These are phyloP conservation scores for Otis tarda DNA, from an alignment of 2,113 vertebrate genomes.

Conservation along the genomic window DNA sequence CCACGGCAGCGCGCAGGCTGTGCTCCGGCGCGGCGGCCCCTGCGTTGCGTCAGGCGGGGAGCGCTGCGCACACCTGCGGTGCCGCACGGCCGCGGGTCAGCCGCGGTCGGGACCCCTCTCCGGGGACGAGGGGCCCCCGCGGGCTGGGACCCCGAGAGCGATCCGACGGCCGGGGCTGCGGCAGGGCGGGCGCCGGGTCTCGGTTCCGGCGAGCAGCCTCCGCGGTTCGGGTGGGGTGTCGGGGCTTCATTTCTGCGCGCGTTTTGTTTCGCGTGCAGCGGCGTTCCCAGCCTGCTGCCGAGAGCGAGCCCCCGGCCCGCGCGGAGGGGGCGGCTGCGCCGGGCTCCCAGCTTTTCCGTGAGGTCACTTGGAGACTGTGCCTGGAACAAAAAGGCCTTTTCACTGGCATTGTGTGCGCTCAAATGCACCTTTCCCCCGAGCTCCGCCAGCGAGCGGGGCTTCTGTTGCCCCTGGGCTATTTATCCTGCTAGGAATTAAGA, in stretches of 20 bases:
- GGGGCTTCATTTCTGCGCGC: background rate
- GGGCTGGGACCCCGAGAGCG: too few species aligned
- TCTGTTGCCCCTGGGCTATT: slow-evolving; percentile 11
- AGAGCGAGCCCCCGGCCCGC: background rate
- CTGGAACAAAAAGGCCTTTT: slow-evolving; percentile 63
- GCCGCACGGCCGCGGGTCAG: accelerated
- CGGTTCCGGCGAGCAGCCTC: background rate
- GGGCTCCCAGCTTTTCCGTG: slow-evolving; percentile 1
- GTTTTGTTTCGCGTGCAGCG: background rate
- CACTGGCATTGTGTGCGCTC: slow-evolving; percentile 37
- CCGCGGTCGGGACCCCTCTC: background rate
- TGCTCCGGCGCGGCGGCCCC: background rate
- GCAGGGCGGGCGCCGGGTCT: background rate
- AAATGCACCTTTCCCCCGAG: slow-evolving; percentile 39
- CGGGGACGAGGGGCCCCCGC: background rate
- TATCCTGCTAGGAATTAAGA: slow-evolving; percentile 59
- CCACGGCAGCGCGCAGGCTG: background rate
- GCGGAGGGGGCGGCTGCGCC: background rate
- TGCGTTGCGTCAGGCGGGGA: accelerated
- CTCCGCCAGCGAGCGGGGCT: background rate
- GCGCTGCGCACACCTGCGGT: accelerated
- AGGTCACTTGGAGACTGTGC: slow-evolving; percentile 39
- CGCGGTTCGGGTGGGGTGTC: background rate
- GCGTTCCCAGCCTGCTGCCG: background rate
- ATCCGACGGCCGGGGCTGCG: background rate